Conservation (phyloP, 2,797 vertebrate genomes). For the Coregonus sp. region DNA sequence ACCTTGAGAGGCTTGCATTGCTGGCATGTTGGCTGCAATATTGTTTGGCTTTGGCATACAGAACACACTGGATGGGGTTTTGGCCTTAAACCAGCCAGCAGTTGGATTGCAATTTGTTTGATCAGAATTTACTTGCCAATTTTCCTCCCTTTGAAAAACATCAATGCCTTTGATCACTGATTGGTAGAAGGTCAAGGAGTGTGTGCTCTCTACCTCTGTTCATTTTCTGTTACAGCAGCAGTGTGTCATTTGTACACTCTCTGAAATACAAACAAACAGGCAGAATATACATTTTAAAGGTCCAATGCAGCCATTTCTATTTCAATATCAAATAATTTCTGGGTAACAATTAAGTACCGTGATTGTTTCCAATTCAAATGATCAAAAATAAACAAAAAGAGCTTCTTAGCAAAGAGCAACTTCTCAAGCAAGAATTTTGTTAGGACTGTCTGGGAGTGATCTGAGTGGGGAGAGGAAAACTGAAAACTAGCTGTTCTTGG, state of each 20-base stretch:
- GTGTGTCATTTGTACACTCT: not conserved
- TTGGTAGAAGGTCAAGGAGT: not conserved
- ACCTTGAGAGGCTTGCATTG: not conserved
- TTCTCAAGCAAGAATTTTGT: too few relatives aligned
- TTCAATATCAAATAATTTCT: too few relatives aligned
- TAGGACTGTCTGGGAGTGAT: too few relatives aligned
- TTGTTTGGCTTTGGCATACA: constrained; percentile 1
- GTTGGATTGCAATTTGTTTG: not conserved
- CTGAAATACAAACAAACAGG: not conserved
- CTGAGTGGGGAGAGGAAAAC: too few relatives aligned
- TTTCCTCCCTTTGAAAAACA: constrained; percentile 8
- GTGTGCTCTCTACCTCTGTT: not conserved
- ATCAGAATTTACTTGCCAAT: not conserved
- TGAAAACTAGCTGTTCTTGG: too few relatives aligned
- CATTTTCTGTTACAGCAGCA: not conserved
- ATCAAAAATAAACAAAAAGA: too few relatives aligned
- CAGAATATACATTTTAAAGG: not conserved
- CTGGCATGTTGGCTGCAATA: not conserved
- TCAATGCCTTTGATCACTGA: not conserved
- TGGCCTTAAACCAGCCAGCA: not conserved
- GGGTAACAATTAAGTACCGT: too few relatives aligned
- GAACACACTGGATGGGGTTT: not conserved
- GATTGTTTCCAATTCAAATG: too few relatives aligned
- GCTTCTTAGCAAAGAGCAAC: too few relatives aligned
- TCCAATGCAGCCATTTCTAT: not conserved